Conservation (phyloP, 1,140 invertebrate genomes). For the Brachionus calyciflorus region DNA sequence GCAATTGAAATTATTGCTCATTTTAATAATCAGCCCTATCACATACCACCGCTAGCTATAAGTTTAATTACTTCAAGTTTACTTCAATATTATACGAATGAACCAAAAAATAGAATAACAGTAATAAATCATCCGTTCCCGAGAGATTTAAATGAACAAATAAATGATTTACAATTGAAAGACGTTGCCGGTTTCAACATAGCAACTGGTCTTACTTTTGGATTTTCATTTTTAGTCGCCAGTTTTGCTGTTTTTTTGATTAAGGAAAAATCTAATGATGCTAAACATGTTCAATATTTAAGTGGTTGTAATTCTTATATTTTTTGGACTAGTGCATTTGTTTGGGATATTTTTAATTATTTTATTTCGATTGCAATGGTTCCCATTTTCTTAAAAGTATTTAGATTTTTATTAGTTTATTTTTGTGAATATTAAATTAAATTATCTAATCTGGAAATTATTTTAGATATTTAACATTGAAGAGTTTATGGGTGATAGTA, state of each 20-base stretch:
- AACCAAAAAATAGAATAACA: background rate
- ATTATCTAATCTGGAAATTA: background rate
- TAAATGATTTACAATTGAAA: constrained; percentile 44
- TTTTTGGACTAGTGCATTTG: constrained; percentile 70
- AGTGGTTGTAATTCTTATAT: constrained; percentile 66
- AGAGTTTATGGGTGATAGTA: constrained; percentile 19
- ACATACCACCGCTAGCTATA: constrained; percentile 34
- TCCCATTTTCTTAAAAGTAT: constrained; percentile 47
- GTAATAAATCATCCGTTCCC: constrained; percentile 47
- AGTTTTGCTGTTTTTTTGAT: constrained; percentile 45
- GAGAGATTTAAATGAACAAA: constrained; percentile 17
- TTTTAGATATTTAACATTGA: constrained; percentile 30
- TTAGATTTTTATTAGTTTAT: too few species aligned
- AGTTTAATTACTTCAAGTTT: constrained; percentile 13
- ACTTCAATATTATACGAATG: background rate
- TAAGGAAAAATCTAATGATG: constrained; percentile 32
- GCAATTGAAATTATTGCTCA: constrained; percentile 5
- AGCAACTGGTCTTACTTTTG: constrained; percentile 24
- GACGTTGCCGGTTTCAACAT: constrained; percentile 27
- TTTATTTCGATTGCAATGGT: constrained; percentile 52
- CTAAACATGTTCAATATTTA: constrained; percentile 49
- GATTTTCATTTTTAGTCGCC: constrained; percentile 39
- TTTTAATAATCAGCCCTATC: constrained; percentile 45
- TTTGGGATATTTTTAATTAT: constrained; percentile 68
- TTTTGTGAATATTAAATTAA: background rate